Base-by-base conservation (phyloP, 2,888 invertebrate species). In the Listrodromus nycthemerus region DNA sequence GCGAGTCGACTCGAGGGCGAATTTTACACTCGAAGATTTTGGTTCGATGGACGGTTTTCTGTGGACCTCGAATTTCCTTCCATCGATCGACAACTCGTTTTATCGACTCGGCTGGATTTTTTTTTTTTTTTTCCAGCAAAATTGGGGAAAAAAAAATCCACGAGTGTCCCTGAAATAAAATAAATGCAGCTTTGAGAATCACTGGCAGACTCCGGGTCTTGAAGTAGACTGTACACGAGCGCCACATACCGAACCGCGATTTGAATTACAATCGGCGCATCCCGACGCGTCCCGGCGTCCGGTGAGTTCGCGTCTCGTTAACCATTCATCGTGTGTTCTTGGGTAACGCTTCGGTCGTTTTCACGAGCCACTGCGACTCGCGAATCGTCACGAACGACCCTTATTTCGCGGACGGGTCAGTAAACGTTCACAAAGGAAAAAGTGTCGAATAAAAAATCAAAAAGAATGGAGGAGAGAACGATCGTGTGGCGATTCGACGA, bases 251-350 rank as follows among this genome's bases (percentile, higher is more conserved):
- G 83, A 87, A 88, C 84, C 88, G 85, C 90, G 90, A 92, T 92
- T 92, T 92, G 92, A 92, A 92, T 92, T 89, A 92, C 92, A 92
- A 92, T 92, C 90, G 90, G 87, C 87, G 89, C 90, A 90, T 90
- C 90, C 87, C 89, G 89, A 83, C 87, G 85, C 37, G 50, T 87
- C 85, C 86, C 50, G 24, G 85, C 88, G 88, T 88, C 88, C 90
- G 88, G 88, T 86, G 86, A 88, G 88, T 88, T 88, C 87, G 87
- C 86, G 87, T 90, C 90, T 90, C 91, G 87, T 87, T 87, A 83
- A 87, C 83, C 84, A 87, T 87, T 80, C 86, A 86, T 82, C 82
- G 79, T 85, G 78, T 65, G 70, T 81, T 87, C 87, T 85, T 80
- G 82, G 83, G 82, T 86, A 87, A 87, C 80, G 84, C 80, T 85